Evolutionary conservation across 2,888 invertebrate species (phyloP).

Genomic region (Scaptomyza tumidula): DNA sequence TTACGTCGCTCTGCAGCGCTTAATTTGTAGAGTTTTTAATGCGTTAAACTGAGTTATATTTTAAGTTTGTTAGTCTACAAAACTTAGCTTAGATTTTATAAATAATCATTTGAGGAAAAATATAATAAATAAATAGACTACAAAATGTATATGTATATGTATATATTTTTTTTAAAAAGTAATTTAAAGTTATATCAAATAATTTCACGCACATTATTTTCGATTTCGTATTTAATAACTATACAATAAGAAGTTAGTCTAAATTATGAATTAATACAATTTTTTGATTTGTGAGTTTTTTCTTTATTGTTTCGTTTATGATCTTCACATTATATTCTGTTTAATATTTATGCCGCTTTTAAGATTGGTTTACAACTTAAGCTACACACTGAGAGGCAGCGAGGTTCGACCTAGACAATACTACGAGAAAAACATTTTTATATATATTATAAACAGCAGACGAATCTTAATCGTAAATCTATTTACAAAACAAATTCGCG

Average conservation of each 20-base stretch:
- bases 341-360: conserved; percentile 34
- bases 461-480: conserved; percentile 42
- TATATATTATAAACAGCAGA: conserved; percentile 9
- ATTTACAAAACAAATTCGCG: conserved; percentile 51
- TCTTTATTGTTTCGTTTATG: conserved; percentile 45
- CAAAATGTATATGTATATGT: conserved; percentile 18
- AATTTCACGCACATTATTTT: conserved; percentile 58
- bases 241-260: conserved; percentile 54
- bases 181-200: conserved; percentile 40
- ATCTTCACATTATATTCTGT: conserved; percentile 27
- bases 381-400: conserved; percentile 83
- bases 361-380: conserved; percentile 52
- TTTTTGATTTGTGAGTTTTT: conserved; percentile 58
- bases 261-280: conserved; percentile 54
- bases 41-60: conserved; percentile 36
- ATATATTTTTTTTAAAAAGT: neutral
- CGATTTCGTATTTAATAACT: conserved; percentile 45
- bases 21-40: conserved; percentile 31
- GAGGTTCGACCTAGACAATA: conserved; percentile 74
- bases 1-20: conserved; percentile 41
- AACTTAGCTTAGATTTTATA: conserved; percentile 54
- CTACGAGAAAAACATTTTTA: no score
- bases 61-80: conserved; percentile 67
- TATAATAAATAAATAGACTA: conserved; percentile 73
- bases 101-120: conserved; percentile 48